Percentiles rank a stretch among this genome's conserved stretches.
These are phyloP conservation scores for Drosophila pectinifera DNA, from an alignment of 1,140 invertebrate species.

Conservation along the genomic window DNA sequence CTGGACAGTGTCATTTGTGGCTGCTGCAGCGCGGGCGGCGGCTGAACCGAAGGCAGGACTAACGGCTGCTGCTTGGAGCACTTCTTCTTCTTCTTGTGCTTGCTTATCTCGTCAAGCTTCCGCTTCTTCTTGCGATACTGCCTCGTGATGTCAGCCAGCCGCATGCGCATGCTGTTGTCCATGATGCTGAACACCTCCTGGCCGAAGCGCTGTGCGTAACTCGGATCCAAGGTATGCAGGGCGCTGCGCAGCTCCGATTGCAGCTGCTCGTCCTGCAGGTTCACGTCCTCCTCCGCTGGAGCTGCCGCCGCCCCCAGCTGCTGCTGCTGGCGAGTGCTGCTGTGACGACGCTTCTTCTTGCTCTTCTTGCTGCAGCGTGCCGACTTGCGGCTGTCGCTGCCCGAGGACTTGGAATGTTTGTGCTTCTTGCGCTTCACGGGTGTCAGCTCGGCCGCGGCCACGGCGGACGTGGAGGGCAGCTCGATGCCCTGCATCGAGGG, in stretches of 20 bases:
- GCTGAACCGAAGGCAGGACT: slow-evolving; percentile 13
- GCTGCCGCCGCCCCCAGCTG: slow-evolving; percentile 17
- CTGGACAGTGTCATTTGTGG: slow-evolving; percentile 66
- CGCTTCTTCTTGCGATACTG: slow-evolving; percentile 93
- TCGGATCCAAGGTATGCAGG: slow-evolving; percentile 70
- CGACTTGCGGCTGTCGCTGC: slow-evolving; percentile 69
- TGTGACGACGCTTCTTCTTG: slow-evolving; percentile 76
- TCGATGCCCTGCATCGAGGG: slow-evolving; percentile 83
- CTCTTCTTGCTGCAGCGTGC: slow-evolving; percentile 79
- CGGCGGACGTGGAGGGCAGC: slow-evolving; percentile 62
- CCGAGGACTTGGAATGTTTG: slow-evolving; percentile 84
- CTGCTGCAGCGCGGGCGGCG: slow-evolving; percentile 53
- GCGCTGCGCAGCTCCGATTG: slow-evolving; percentile 77
- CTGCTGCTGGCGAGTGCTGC: slow-evolving; percentile 54
- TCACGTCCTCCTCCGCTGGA: slow-evolving; percentile 52
- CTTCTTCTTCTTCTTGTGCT: slow-evolving; percentile 81
- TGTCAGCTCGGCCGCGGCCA: slow-evolving; percentile 29
- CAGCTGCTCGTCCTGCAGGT: slow-evolving; percentile 84
- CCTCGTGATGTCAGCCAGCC: slow-evolving; percentile 91
- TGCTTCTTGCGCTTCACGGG: slow-evolving; percentile 81
- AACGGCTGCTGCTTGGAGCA: slow-evolving; percentile 61
- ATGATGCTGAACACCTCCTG: slow-evolving; percentile 89
- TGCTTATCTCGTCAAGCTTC: slow-evolving; percentile 90
- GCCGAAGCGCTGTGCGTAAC: slow-evolving; percentile 69
- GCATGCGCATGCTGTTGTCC: slow-evolving; percentile 92